Evolutionary conservation across 2,888 invertebrate species (phyloP), one percentile per base, ranked within the genome.

Genomic region (Eretmocerus hayati): DNA sequence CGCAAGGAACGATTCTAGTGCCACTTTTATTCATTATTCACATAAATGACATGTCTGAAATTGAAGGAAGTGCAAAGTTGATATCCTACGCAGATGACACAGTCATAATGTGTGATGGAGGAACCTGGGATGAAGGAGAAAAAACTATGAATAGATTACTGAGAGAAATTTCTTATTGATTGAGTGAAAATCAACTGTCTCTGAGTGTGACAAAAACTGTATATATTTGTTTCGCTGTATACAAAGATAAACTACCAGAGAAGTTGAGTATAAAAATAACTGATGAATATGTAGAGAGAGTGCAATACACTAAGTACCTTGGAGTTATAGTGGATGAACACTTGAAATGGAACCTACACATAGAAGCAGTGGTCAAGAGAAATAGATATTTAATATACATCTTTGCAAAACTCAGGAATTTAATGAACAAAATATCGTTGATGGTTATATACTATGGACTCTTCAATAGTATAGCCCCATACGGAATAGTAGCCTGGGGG

Each of bases 401-500:
- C 30, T 30, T 30, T 13, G 8, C 8, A 9, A 30, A 30, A 30
- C 30, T 30, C 8, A 30, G 13, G 30, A 30, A 30, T 9, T 30
- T 30, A 8, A 30, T 30, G 15, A 36, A 36, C 6, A 8, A 11
- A 9, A 8, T 11, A 15, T 11, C 36, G 8, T 36, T 36, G 18
- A 36, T 8, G 15, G 15, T 16, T 9, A 36, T 36, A 9, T 36
- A 36, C 18, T 36, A 36, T 36, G 36, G 11, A 36, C 18, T 36
- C n/a, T 36, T 36, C 15, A 9, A 36, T n/a, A 36, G 36, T 16
- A 36, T 36, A 11, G 8, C 9, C 18, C 8, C 8, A 11, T 36
- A 36, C 18, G 36, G 36, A 11, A 36, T 36, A 36, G 36, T 36
- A 11, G 36, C 36, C 15, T 36, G 36, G 36, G 36, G 36, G 8